Conservation (phyloP, 2,797 vertebrate genomes). For the Macroramphosus scolopax region DNA sequence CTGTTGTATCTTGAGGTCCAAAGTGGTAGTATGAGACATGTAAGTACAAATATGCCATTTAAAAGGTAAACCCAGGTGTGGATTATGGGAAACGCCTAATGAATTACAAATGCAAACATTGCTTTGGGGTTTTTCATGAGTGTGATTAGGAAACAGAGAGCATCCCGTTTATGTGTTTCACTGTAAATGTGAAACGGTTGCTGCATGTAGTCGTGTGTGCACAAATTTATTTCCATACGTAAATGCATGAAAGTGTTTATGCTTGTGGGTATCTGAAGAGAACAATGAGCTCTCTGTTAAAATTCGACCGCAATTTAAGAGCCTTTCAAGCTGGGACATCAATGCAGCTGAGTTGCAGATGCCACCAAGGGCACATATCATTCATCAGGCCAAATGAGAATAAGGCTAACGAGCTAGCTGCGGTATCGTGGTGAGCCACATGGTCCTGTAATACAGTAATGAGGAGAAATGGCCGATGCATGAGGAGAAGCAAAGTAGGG, state of each 20-base stretch:
- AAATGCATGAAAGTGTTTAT: neutral
- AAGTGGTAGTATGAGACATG: too few species aligned
- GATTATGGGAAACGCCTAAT: slow-evolving; percentile 9
- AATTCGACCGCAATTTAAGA: slow-evolving; percentile 37
- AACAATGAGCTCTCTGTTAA: slow-evolving; percentile 30
- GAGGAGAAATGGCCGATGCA: slow-evolving; percentile 60
- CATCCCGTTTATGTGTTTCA: neutral
- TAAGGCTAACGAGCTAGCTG: slow-evolving; percentile 51
- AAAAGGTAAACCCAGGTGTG: slow-evolving; percentile 7
- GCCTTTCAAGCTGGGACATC: slow-evolving; percentile 37
- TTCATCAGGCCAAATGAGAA: slow-evolving; percentile 54
- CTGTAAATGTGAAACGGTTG: slow-evolving; percentile 1
- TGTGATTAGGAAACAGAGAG: too few species aligned
- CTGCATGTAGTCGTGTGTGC: neutral
- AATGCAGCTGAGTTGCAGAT: slow-evolving; percentile 17
- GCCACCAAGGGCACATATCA: slow-evolving; percentile 47
- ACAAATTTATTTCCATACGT: neutral
- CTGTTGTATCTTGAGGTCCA: too few species aligned
- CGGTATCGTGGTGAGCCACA: slow-evolving; percentile 61
- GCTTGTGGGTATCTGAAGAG: slow-evolving; percentile 14
- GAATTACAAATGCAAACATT: slow-evolving; percentile 13
- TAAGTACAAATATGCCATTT: neutral
- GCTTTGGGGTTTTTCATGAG: slow-evolving; percentile 3
- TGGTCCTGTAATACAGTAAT: slow-evolving; percentile 52
- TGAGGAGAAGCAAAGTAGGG: slow-evolving; percentile 53